These are phyloP conservation scores for Nasua narica DNA, from an alignment of 2,797 vertebrate genomes.

Conservation along the genomic window DNA sequence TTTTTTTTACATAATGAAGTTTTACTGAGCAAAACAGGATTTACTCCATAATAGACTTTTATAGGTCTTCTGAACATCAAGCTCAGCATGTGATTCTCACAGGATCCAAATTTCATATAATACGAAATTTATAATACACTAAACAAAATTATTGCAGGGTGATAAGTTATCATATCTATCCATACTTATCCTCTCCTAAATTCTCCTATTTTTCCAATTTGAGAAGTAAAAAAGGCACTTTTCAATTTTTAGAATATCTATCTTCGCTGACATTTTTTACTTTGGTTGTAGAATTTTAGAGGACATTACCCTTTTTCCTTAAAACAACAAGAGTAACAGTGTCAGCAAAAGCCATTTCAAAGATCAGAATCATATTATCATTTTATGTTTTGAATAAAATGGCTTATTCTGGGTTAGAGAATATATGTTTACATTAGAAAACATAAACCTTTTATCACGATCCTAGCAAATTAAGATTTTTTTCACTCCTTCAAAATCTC, in stretches of 20 bases:
- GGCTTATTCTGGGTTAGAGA: background rate
- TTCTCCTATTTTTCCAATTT: background rate
- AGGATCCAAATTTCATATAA: background rate
- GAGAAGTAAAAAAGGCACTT: background rate
- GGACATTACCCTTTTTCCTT: background rate
- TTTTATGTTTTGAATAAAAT: background rate
- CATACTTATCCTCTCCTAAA: background rate
- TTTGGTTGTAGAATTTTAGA: background rate
- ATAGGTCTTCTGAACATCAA: background rate
- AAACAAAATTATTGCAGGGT: background rate
- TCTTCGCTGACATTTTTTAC: background rate
- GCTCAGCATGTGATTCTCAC: background rate
- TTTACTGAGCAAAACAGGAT: background rate
- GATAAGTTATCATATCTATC: background rate
- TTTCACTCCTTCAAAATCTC: background rate
- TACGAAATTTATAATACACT: background rate
- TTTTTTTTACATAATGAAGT: background rate
- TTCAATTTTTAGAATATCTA: background rate
- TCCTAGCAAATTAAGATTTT: background rate
- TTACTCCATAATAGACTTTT: background rate
- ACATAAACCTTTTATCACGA: background rate
- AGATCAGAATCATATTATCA: background rate
- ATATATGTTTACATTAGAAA: background rate
- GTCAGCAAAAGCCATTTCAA: background rate
- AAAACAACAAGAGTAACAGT: background rate